Conservation (phyloP, 2,888 invertebrate genomes). For the Drosophila ochracea region DNA sequence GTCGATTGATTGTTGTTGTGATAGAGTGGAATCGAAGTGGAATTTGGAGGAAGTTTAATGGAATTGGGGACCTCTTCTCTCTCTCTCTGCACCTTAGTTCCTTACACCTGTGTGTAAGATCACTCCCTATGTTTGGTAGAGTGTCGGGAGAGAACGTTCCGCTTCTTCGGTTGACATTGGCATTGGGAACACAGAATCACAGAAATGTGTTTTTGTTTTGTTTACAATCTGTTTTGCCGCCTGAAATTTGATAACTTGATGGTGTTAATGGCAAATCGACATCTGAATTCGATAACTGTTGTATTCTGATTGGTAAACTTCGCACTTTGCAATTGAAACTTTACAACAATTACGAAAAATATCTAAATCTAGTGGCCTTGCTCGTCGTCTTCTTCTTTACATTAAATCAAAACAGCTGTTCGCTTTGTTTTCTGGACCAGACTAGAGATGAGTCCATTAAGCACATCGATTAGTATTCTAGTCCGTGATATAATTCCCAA, state of each 20-base stretch:
- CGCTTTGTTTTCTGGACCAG: slow-evolving; percentile 42
- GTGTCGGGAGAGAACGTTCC: slow-evolving; percentile 5
- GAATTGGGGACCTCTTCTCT: background rate
- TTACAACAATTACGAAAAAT: slow-evolving; percentile 61
- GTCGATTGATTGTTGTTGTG: slow-evolving; percentile 10
- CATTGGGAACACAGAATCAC: slow-evolving; percentile 31
- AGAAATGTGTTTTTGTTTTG: slow-evolving; percentile 40
- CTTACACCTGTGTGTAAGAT: slow-evolving; percentile 6
- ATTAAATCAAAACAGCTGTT: slow-evolving; percentile 50
- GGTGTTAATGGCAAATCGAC: background rate
- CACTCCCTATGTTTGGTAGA: slow-evolving; percentile 13
- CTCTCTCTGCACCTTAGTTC: slow-evolving; percentile 14
- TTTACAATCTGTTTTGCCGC: slow-evolving; percentile 54
- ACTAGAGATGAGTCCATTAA: slow-evolving; percentile 23
- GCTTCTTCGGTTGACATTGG: slow-evolving; percentile 24
- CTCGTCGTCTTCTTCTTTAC: slow-evolving; percentile 56
- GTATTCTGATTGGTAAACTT: slow-evolving; percentile 30
- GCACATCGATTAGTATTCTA: slow-evolving; percentile 15
- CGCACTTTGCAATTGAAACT: slow-evolving; percentile 51
- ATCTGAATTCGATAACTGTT: background rate
- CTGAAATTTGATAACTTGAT: slow-evolving; percentile 9
- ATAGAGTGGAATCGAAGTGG: slow-evolving; percentile 7
- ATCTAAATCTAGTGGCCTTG: slow-evolving; percentile 71
- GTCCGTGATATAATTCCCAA: background rate
- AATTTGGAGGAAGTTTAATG: slow-evolving; percentile 8